Evolutionary conservation across 2,888 invertebrate genomes (phyloP), one percentile per base, ranked within the genome.

Genomic region (Agrotis puta): DNA sequence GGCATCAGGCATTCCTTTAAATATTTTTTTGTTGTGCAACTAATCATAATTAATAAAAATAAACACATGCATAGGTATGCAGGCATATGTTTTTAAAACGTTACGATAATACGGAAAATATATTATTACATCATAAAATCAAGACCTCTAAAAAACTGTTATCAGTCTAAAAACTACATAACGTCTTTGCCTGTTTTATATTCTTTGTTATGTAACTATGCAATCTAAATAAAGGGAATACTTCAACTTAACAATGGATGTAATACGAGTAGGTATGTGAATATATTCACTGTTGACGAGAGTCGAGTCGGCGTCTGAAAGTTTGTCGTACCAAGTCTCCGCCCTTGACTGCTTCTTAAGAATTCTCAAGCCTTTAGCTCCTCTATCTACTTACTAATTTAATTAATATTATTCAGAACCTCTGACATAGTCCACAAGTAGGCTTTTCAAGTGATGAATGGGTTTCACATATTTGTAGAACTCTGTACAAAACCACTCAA

Each of bases 321-420:
- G 77, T 85, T 85, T 57, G 64, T 73, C 79, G 58, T 83, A 51
- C 75, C 62, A 22, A 59, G 56, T 57, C 64, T 59, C 65, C 74
- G 80, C 74, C 81, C 82, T 79, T 79, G 74, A 76, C 77, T 79
- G 80, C 79, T 85, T 74, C 83, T 83, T 83, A 79, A 84, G 80
- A 82, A 83, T 84, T 81, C 70, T 77, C 62, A 74, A 78, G 67
- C 74, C 77, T 83, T 76, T 78, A 82, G 72, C 81, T 81, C 69
- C 82, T 79, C 65, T 75, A 74, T 78, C 76, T 86, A 85, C 81
- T 85, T 63, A 82, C 67, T 77, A 87, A 89, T 90, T 88, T 85
- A 88, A 88, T 89, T 88, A 85, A 82, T 85, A 85, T 80, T 80
- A 84, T 79, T 80, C 75, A 77, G 79, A 83, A 80, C 79, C 79